Conservation (phyloP, 2,113 vertebrate genomes). For the Alaudala cheleensis region DNA sequence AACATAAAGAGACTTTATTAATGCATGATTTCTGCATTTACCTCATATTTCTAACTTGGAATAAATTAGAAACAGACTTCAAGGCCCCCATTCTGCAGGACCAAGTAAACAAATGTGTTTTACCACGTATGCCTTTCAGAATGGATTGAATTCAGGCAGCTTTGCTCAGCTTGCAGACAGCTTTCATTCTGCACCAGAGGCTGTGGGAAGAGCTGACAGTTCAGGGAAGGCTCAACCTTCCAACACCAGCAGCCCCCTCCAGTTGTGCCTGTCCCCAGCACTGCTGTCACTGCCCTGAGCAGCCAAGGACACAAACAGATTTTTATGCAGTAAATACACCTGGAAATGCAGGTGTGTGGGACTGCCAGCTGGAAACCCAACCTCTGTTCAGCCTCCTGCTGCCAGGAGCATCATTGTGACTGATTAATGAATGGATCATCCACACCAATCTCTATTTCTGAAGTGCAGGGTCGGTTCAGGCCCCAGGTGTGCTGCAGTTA, state of each 20-base stretch:
- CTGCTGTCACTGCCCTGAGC: not conserved
- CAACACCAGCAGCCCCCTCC: not conserved
- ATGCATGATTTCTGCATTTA: constrained; percentile 52
- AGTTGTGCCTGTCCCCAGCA: not conserved
- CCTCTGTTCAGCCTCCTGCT: not conserved
- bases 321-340: not conserved
- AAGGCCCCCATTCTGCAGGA: constrained; percentile 61
- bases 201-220: constrained; percentile 63
- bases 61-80: constrained; percentile 72
- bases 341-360: not conserved
- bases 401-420: not conserved
- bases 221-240: not conserved
- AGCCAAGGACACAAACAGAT: not conserved
- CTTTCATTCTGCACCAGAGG: constrained; percentile 74
- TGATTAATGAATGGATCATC: too few relatives aligned
- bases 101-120: constrained; percentile 74
- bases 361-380: not conserved
- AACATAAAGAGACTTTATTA: constrained; percentile 56
- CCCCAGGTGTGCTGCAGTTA: too few relatives aligned
- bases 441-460: too few relatives aligned
- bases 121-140: constrained; percentile 66
- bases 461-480: too few relatives aligned
- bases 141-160: constrained; percentile 70
- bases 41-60: constrained; percentile 54
- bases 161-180: constrained; percentile 74